These are phyloP conservation scores for Amorpha juglandis DNA, from an alignment of 2,888 invertebrate genomes.

Conservation along the genomic window DNA sequence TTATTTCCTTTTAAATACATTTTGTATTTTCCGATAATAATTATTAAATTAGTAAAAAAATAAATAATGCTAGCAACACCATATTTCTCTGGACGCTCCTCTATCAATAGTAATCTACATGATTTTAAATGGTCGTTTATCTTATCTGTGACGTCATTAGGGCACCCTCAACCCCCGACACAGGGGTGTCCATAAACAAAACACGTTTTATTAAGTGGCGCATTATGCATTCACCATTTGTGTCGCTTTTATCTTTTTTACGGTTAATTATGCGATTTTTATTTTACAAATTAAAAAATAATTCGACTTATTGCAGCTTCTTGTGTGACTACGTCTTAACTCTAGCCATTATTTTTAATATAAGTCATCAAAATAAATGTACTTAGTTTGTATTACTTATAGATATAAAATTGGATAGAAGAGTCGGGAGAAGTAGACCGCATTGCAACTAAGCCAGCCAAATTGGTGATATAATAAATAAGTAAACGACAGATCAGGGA, in stretches of 20 bases:
- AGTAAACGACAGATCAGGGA: too few relatives aligned
- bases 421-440: too few relatives aligned
- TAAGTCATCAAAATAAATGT: too few relatives aligned
- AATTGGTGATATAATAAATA: too few relatives aligned
- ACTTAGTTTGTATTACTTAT: too few relatives aligned
- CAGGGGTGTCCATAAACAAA: conserved; percentile 39
- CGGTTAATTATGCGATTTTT: conserved; percentile 23
- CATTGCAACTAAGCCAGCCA: too few relatives aligned
- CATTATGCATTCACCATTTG: conserved; percentile 27
- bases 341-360: too few relatives aligned
- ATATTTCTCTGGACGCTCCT: conserved; percentile 38
- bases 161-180: conserved; percentile 35
- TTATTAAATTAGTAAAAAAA: not conserved
- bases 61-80: conserved; percentile 22
- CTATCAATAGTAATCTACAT: conserved; percentile 64
- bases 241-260: conserved; percentile 25
- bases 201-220: conserved; percentile 47
- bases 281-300: conserved; percentile 5
- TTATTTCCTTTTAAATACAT: not conserved
- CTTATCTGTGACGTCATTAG: conserved; percentile 73
- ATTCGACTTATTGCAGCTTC: not conserved
- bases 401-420: too few relatives aligned
- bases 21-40: not conserved
- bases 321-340: not conserved
- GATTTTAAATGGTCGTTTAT: conserved; percentile 70